Evolutionary conservation across 53 echinoderm and acorn worm genomes (phyloP), one percentile per base, ranked within the genome.

Genomic region (Crossaster papposus): DNA sequence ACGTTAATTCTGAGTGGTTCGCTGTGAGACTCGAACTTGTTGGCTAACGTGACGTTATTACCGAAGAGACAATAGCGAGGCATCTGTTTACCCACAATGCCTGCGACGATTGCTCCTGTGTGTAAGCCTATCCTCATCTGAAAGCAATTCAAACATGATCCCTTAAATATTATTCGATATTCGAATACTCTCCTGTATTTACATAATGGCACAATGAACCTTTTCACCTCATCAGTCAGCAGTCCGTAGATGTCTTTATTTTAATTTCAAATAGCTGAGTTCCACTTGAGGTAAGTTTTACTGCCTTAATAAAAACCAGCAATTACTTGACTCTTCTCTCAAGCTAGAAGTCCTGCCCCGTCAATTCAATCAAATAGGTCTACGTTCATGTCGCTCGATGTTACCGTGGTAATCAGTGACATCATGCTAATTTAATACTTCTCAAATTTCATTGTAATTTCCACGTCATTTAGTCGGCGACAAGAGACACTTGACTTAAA

Each of bases 11-110:
- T 91, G 2, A 92, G 88, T 4, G 95, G 92, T 36, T 91, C 93
- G 54, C 96, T 96, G 90, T 96, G 96, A 2, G 96, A 96, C 70
- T 96, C 96, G 77, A 96, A 93, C 77, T 96, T 96, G 93, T 96
- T 96, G 3, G 96, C 96, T 51, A 96, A 82, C 18, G 96, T 95
- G 24, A 96, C 96, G 89, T 96, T 95, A 82, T 92, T 96, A 44
- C 96, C 96, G 51, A 96, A 96, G 51, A 96, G 92, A 78, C 96
- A 96, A 51, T 96, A 96, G n/a, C 96, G 80, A 0, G 96, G 96
- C 96, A 96, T 96, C 83, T 96, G 93, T 72, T 90, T 93, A 24
- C 96, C 96, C 23, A 96, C 96, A 28, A 96, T 91, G 30, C 96
- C 96, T 4, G 96, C 95, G 52, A 96, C 90, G 1, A 96, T 92